These are phyloP conservation scores for Antrozous pallidus DNA, from an alignment of 2,797 vertebrate genomes.

Conservation along the genomic window DNA sequence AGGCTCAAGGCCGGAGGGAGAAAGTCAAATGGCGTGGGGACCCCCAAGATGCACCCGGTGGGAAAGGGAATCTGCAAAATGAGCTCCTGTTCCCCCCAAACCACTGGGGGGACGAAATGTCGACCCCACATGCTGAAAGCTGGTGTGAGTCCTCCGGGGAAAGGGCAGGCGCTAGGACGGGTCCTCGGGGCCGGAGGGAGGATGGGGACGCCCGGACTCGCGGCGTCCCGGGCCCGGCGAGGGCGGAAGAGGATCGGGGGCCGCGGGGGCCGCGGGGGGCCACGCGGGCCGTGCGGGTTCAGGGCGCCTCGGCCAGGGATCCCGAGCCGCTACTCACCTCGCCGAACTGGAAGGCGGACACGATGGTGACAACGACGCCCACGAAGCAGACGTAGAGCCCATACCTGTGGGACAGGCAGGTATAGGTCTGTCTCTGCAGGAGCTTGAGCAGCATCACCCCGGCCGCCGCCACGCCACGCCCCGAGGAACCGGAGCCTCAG, in stretches of 20 bases:
- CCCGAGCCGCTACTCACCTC: constrained; percentile 87
- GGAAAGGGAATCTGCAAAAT: background rate
- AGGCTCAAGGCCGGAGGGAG: background rate
- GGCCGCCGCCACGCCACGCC: constrained; percentile 45
- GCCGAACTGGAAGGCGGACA: constrained; percentile 97
- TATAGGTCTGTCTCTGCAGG: constrained; percentile 96
- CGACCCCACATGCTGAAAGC: background rate
- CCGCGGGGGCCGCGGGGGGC: no score
- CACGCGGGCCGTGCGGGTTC: background rate
- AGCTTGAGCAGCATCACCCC: constrained; percentile 95
- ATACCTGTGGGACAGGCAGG: constrained; percentile 96
- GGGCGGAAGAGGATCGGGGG: background rate
- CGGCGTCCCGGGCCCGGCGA: no score
- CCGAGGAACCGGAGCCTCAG: background rate
- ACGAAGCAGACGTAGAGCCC: constrained; percentile 97
- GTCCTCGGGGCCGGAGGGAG: background rate
- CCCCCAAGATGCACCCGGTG: background rate
- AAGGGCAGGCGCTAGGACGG: background rate
- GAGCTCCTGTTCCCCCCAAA: background rate
- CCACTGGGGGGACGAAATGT: background rate
- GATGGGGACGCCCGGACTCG: background rate
- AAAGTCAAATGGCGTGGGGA: background rate
- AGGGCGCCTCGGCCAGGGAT: fast-evolving
- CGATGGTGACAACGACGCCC: constrained; percentile 95
- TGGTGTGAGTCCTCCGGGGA: background rate